Base-by-base conservation (phyloP, 2,888 invertebrate species). In the Bugulina stolonifera region DNA sequence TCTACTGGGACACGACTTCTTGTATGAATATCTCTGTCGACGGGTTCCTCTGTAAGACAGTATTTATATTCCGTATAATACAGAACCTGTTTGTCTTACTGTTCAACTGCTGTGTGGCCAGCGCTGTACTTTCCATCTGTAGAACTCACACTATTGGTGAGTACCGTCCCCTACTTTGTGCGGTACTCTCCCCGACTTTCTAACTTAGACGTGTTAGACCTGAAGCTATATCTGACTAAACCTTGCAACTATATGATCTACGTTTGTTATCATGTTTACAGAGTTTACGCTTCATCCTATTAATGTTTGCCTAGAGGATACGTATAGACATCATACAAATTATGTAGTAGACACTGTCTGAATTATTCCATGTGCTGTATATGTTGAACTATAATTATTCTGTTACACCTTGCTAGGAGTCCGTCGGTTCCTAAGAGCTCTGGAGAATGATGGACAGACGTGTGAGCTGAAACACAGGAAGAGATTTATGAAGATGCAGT, bases 131-230 rank as follows among this genome's bases (percentile, higher is more conserved):
- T 29, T 84, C 85, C n/a, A 84, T 85, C 1, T 85, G 85, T 74
- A 77, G 85, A 64, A 86, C 86, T 14, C 85, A 85, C 75, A 84
- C 85, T 25, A 82, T 85, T 54, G 82, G 84, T 85, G 78, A 78
- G 81, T n/a, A n/a, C n/a, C n/a, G n/a, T n/a, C n/a, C n/a, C n/a
- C n/a, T n/a, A n/a, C n/a, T n/a, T n/a, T n/a, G n/a, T n/a, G n/a
- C n/a, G n/a, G n/a, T n/a, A n/a, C n/a, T n/a, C n/a, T n/a, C n/a
- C n/a, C n/a, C n/a, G n/a, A n/a, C n/a, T n/a, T n/a, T n/a, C n/a
- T n/a, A n/a, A n/a, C n/a, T n/a, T n/a, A n/a, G n/a, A n/a, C n/a
- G n/a, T 77, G 27, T 43, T 43, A 43, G 43, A 43, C 18, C 43
- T 43, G 5, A 43, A 18, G 43, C 43, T 43, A 43, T 43, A n/a